Base-by-base conservation (phyloP, 2,888 invertebrate genomes). In the Lithophane socia region DNA sequence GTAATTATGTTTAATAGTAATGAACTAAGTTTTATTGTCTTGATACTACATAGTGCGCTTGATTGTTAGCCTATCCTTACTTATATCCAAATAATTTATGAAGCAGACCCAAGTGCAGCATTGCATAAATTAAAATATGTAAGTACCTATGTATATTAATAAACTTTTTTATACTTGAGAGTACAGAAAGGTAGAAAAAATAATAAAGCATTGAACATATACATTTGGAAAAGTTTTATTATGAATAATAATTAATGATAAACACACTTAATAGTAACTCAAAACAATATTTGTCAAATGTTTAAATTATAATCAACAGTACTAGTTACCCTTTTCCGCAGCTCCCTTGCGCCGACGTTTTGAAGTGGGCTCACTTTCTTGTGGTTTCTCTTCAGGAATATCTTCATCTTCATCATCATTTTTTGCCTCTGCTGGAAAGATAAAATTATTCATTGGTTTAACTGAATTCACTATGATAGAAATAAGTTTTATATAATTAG, bases 261-360 rank as follows among this genome's bases (percentile, higher is more conserved):
- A 93, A 94, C 93, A 94, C 93, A 93, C 92, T 90, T 93, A 94
- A 94, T 93, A 92, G 89, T 92, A 92, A 92, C 91, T 92, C 84
- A 89, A 92, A 94, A 94, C 93, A 95, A 92, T 91, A 89, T 82
- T 86, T 87, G 92, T 94, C 92, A 91, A 90, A 81, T 88, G 83
- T 89, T 89, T 87, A 90, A 90, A 92, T 87, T 88, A 87, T 73
- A 88, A 91, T 91, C 88, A 92, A 92, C 90, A 92, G 88, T 89
- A 91, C 92, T 96, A 96, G 88, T 96, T 96, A 96, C 96, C 96
- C 95, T 96, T 95, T 54, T 96, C 95, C 64, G 95, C 96, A 2
- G 92, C 90, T 49, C 90, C 91, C 87, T 96, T 96, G 88, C 96
- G 95, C 84, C 94, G 92, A 81, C 96, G 94, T 87, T 96, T 96